phyloP scores from a whole-genome alignment of 2,888 invertebrate species.

The Magallana nippona region DNA sequence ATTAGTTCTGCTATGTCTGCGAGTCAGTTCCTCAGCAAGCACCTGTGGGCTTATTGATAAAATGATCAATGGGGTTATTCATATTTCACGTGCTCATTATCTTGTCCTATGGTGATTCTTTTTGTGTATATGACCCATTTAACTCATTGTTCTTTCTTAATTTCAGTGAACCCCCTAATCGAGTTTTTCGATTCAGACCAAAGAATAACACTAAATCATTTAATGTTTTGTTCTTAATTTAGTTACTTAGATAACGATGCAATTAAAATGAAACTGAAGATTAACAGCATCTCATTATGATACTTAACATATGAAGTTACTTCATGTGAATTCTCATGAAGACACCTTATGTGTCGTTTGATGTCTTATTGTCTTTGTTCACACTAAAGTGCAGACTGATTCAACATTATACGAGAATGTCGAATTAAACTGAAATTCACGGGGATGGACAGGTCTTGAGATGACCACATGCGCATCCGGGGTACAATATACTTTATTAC shows the following conservation, averaged over 20 bases:
- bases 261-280: constrained; percentile 21
- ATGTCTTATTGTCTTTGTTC: too few species aligned
- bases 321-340: too few species aligned
- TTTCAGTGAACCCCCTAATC: background rate
- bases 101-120: background rate
- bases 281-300: too few species aligned
- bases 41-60: constrained; percentile 16
- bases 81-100: constrained; percentile 15
- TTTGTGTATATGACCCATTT: constrained; percentile 14
- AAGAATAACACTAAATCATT: background rate
- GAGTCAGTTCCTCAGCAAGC: constrained; percentile 19
- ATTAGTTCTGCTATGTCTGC: constrained; percentile 19
- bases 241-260: background rate
- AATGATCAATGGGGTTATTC: constrained; percentile 21
- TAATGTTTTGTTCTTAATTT: background rate
- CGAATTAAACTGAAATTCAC: too few species aligned
- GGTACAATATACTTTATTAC: too few species aligned
- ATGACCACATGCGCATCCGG: too few species aligned
- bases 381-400: too few species aligned
- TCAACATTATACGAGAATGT: too few species aligned
- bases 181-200: background rate
- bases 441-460: too few species aligned
- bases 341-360: too few species aligned
- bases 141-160: constrained; percentile 6
- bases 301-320: too few species aligned